These are phyloP conservation scores for Drosophila kohkoa DNA, from an alignment of 1,140 invertebrate genomes.

Conservation along the genomic window DNA sequence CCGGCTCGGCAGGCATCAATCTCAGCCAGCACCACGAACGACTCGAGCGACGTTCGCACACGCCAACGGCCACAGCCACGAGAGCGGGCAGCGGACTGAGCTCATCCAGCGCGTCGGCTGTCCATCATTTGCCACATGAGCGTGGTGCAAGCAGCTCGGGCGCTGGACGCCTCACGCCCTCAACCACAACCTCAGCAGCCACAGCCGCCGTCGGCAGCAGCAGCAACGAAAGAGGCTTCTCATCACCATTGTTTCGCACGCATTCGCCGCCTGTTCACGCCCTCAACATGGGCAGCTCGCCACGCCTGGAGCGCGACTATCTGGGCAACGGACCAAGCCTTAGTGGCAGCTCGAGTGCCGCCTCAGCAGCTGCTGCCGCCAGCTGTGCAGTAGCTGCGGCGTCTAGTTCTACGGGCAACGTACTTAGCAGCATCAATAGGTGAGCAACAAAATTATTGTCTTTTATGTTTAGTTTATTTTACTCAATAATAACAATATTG, in stretches of 20 bases:
- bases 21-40: constrained; percentile 61
- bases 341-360: constrained; percentile 31
- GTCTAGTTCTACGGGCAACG: constrained; percentile 75
- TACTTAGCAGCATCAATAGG: constrained; percentile 86
- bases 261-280: constrained; percentile 72
- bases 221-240: constrained; percentile 80
- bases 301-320: constrained; percentile 75
- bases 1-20: constrained; percentile 51
- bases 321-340: constrained; percentile 72
- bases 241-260: constrained; percentile 77
- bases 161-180: constrained; percentile 57
- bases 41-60: constrained; percentile 68
- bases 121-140: constrained; percentile 51
- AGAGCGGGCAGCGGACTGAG: constrained; percentile 38
- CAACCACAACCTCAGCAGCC: constrained; percentile 29
- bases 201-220: constrained; percentile 53
- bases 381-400: constrained; percentile 48
- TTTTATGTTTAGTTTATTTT: too few relatives aligned
- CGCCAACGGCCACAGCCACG: constrained; percentile 67
- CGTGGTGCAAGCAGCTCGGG: not conserved
- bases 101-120: constrained; percentile 36
- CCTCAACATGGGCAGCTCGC: constrained; percentile 70
- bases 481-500: too few relatives aligned
- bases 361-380: constrained; percentile 26
- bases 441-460: constrained; percentile 26